Conservation (phyloP, 2,113 vertebrate genomes). For the Stomatorhinus ivindoensis region DNA sequence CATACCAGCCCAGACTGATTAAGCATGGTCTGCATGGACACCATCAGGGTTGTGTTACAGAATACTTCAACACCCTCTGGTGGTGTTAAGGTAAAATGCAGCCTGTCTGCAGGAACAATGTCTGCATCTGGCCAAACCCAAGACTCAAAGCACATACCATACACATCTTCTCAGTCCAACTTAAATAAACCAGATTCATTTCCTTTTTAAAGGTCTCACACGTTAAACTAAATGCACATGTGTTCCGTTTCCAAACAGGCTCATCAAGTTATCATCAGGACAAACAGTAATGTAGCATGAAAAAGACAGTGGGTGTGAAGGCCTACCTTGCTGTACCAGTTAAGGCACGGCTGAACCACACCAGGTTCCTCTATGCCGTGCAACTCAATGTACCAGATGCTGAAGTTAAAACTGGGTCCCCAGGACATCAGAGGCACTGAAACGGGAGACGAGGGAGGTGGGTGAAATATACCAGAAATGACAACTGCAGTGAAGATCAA, state of each 20-base stretch:
- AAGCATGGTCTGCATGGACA: neutral
- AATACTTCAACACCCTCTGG: neutral
- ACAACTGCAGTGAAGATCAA: neutral
- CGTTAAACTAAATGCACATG: neutral
- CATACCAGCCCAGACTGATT: neutral
- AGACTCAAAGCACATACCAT: neutral
- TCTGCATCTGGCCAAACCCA: neutral
- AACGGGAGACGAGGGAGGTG: neutral
- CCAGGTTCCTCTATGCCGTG: conserved; percentile 96
- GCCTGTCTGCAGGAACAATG: neutral
- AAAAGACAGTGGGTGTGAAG: neutral
- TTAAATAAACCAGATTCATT: neutral
- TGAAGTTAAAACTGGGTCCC: conserved; percentile 99
- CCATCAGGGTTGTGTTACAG: too few relatives aligned
- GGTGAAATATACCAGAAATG: neutral
- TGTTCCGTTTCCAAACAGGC: neutral
- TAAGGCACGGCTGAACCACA: conserved; percentile 95
- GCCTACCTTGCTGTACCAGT: conserved; percentile 99
- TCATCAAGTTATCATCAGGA: neutral
- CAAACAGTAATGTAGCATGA: neutral
- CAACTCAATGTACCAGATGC: conserved; percentile 99
- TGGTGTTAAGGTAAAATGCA: neutral
- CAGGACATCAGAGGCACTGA: conserved; percentile 96
- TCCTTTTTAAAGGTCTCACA: neutral
- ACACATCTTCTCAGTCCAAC: neutral